These are phyloP conservation scores for Tachina fera DNA, from an alignment of 2,888 invertebrate genomes.

Conservation along the genomic window DNA sequence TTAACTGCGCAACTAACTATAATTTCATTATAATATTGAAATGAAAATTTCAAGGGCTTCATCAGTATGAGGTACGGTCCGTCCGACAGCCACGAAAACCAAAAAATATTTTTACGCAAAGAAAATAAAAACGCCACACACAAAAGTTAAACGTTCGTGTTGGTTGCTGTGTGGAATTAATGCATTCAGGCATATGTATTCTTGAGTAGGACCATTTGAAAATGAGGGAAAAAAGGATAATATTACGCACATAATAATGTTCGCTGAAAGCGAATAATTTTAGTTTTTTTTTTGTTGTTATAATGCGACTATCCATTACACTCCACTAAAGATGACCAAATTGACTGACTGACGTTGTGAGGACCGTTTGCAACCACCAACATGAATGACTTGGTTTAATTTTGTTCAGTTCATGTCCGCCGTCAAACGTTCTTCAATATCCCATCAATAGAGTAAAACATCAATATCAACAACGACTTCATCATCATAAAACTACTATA, in stretches of 20 bases:
- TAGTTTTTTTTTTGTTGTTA: slow-evolving; percentile 34
- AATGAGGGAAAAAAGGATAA: slow-evolving; percentile 51
- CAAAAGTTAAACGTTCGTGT: slow-evolving; percentile 49
- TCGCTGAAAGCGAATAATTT: slow-evolving; percentile 51
- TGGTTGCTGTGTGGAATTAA: slow-evolving; percentile 28
- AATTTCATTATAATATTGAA: slow-evolving; percentile 55
- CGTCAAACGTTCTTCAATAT: slow-evolving; percentile 27
- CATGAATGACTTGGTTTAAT: slow-evolving; percentile 4
- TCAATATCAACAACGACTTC: slow-evolving; percentile 57
- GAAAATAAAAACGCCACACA: slow-evolving; percentile 21
- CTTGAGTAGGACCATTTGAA: not conserved
- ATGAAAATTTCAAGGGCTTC: slow-evolving; percentile 43
- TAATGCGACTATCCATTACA: slow-evolving; percentile 70
- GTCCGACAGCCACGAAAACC: not conserved
- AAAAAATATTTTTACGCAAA: slow-evolving; percentile 45
- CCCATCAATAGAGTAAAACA: slow-evolving; percentile 64
- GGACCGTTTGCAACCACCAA: slow-evolving; percentile 34
- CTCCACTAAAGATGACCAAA: slow-evolving; percentile 70
- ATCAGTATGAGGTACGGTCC: not conserved
- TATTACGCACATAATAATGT: slow-evolving; percentile 45
- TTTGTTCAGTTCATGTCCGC: not conserved
- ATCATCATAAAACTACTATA: slow-evolving; percentile 62
- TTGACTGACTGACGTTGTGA: slow-evolving; percentile 21
- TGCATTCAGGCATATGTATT: slow-evolving; percentile 50
- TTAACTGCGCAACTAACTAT: slow-evolving; percentile 55